Evolutionary conservation across 64 coral and sea anemone genomes (phyloP).

Genomic region (Porites lutea): DNA sequence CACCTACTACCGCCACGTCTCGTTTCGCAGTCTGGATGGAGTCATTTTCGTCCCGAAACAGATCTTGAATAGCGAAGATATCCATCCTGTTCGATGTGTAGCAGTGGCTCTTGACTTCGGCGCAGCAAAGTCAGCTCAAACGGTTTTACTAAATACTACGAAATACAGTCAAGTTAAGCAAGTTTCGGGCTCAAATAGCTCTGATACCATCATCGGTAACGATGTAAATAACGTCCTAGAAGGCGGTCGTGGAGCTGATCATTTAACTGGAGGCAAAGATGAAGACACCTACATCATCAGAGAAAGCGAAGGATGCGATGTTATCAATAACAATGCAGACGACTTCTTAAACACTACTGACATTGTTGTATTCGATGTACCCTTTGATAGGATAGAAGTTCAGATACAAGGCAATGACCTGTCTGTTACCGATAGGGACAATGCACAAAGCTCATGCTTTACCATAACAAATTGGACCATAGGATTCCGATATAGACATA

Average conservation of each 20-base stretch:
- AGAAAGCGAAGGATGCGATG: conserved; percentile 37
- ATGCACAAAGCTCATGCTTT: conserved; percentile 13
- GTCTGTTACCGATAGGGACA: not conserved
- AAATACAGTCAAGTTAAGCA: conserved; percentile 9
- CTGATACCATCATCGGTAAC: conserved; percentile 50
- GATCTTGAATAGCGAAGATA: not conserved
- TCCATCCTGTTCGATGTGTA: not conserved
- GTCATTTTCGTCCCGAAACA: conserved; percentile 40
- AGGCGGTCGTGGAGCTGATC: conserved; percentile 19
- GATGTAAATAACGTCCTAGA: conserved; percentile 45
- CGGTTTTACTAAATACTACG: not conserved
- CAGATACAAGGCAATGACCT: not conserved
- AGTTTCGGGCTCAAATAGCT: not conserved
- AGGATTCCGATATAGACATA: conserved; percentile 28
- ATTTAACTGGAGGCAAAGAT: conserved; percentile 29
- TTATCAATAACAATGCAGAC: conserved; percentile 52
- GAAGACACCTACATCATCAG: conserved; percentile 65
- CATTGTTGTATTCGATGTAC: conserved; percentile 39
- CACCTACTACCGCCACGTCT: conserved; percentile 48
- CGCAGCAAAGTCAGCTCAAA: not conserved
- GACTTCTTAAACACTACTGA: conserved; percentile 48
- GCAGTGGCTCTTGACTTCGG: conserved; percentile 48
- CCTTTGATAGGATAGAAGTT: not conserved
- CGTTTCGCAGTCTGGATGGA: conserved; percentile 55
- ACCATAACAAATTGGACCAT: conserved; percentile 19